Conservation (phyloP, 2,797 vertebrate genomes). For the Pachyuromys duprasi region DNA sequence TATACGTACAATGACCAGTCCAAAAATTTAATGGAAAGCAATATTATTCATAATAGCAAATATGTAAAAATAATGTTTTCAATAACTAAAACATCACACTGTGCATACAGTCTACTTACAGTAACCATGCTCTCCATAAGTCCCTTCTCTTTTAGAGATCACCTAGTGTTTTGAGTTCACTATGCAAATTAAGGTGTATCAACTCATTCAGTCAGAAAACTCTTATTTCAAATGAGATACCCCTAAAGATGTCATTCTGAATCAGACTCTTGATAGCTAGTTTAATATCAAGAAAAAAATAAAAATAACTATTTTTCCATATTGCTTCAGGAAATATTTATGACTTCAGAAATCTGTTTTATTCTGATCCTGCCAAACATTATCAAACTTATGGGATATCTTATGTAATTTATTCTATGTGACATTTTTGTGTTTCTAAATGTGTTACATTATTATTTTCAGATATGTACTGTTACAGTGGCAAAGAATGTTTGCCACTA, state of each 20-base stretch:
- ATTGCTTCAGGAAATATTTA: slow-evolving; percentile 46
- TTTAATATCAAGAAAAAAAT: slow-evolving; percentile 58
- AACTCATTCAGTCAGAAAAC: slow-evolving; percentile 50
- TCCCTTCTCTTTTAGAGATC: background rate
- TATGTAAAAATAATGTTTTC: background rate
- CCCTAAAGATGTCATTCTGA: slow-evolving; percentile 32
- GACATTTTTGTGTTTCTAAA: slow-evolving; percentile 29
- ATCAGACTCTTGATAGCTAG: slow-evolving; percentile 1
- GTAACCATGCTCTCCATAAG: background rate
- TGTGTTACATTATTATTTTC: slow-evolving; percentile 9
- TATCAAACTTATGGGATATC: background rate
- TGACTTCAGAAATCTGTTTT: background rate
- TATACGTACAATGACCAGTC: background rate
- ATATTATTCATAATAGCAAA: slow-evolving; percentile 24
- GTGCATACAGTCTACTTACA: background rate
- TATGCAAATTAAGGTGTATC: slow-evolving; percentile 26
- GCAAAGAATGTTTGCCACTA: background rate
- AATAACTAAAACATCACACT: background rate
- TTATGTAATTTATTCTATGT: background rate
- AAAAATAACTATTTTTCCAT: slow-evolving; percentile 24
- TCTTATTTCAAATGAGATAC: slow-evolving; percentile 60
- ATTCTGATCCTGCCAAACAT: background rate
- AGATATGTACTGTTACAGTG: slow-evolving; percentile 4
- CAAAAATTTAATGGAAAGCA: background rate
- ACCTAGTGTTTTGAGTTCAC: slow-evolving; percentile 38